These are phyloP conservation scores for Onychostruthus taczanowskii DNA, from an alignment of 2,113 vertebrate genomes.

Conservation along the genomic window DNA sequence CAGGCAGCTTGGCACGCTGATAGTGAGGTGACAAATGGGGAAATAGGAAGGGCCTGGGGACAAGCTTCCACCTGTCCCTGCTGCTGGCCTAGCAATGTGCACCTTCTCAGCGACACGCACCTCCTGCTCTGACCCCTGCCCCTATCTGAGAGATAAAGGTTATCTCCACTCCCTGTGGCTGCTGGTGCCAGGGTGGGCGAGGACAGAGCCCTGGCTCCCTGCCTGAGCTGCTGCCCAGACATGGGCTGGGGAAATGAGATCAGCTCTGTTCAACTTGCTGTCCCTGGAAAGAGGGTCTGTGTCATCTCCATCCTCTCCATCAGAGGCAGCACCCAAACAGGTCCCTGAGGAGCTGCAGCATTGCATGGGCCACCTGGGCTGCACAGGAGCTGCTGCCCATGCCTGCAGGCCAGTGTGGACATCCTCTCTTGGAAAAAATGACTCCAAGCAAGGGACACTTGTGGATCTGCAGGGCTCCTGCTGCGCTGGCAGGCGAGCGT, in stretches of 20 bases:
- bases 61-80: constrained; percentile 71
- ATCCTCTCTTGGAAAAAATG: background rate
- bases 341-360: background rate
- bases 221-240: background rate
- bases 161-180: background rate
- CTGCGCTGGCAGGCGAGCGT: background rate
- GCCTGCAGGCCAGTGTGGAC: rapidly evolving
- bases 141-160: constrained; percentile 29
- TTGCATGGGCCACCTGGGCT: background rate
- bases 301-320: background rate
- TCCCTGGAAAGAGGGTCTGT: background rate
- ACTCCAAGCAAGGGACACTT: background rate
- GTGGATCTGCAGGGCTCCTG: background rate
- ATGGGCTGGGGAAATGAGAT: background rate
- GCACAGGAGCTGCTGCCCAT: background rate
- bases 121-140: background rate
- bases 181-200: background rate
- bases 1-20: constrained; percentile 70
- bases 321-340: background rate
- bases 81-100: background rate
- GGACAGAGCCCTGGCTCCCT: background rate
- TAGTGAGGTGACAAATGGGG: constrained; percentile 61
- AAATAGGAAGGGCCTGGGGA: constrained; percentile 50
- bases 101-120: background rate
- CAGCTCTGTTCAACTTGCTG: rapidly evolving